Percentiles rank a stretch among this genome's conserved stretches.
phyloP scores from a whole-genome alignment of 2,113 vertebrate genomes.

The Garra rufa region DNA sequence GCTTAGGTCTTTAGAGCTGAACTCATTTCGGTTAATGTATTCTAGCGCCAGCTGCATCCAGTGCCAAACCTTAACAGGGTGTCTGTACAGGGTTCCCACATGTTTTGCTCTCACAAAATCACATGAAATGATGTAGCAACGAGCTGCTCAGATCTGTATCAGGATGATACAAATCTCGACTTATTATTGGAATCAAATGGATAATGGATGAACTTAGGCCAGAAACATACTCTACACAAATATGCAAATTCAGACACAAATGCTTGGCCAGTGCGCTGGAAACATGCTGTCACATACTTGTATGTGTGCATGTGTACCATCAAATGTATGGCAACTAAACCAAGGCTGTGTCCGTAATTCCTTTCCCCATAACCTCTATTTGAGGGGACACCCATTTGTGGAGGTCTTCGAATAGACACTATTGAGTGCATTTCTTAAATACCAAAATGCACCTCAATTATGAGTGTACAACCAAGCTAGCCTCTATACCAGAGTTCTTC shows the following conservation, averaged over 20 bases:
- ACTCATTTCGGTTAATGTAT: conserved; percentile 26
- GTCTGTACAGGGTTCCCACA: conserved; percentile 33
- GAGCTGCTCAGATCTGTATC: background rate
- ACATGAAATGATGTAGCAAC: background rate
- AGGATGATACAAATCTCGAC: background rate
- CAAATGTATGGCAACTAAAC: background rate
- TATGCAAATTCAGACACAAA: background rate
- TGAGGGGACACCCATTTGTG: background rate
- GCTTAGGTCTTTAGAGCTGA: conserved; percentile 25
- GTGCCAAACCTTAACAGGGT: conserved; percentile 28
- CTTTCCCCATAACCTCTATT: background rate
- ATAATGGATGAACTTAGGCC: background rate
- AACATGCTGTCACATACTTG: no score
- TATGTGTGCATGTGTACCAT: background rate
- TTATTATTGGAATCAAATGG: background rate
- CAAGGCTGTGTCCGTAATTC: background rate
- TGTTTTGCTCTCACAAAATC: background rate
- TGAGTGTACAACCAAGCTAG: background rate
- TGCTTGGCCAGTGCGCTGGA: background rate
- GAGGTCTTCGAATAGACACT: background rate
- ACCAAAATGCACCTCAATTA: background rate
- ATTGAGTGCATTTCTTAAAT: background rate
- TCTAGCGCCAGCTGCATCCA: background rate
- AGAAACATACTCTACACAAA: background rate
- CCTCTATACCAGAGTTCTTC: no score